A percentile compares a stretch with the other conserved stretches of the same genome.
phyloP scores from a whole-genome alignment of 2,797 vertebrate genomes.

The Hyperoplus immaculatus region DNA sequence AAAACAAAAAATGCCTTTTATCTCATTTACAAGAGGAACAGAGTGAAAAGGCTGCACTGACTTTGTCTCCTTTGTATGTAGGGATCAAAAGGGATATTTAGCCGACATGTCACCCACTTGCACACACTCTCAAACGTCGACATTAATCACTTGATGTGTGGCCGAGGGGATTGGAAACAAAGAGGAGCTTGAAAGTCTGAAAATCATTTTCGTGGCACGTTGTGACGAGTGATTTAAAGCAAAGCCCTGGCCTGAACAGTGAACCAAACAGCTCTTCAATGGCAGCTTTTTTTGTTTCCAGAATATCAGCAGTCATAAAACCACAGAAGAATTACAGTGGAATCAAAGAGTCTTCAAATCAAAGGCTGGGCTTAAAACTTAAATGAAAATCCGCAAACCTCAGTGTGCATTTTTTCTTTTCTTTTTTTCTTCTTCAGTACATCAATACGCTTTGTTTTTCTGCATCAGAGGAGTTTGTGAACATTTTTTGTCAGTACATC shows the following conservation, averaged over 20 bases:
- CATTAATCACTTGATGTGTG: conserved; percentile 64
- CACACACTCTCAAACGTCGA: conserved; percentile 37
- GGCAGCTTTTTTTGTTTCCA: conserved; percentile 26
- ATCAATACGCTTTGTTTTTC: neutral
- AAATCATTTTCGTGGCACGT: conserved; percentile 49
- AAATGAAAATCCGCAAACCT: neutral
- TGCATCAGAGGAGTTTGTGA: neutral
- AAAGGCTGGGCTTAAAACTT: conserved; percentile 1
- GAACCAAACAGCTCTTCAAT: conserved; percentile 17
- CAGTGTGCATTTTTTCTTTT: neutral
- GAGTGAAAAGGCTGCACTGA: conserved; percentile 43
- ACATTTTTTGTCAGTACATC: neutral
- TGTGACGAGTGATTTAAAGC: conserved; percentile 37
- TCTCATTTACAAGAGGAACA: conserved; percentile 42
- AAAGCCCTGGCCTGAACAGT: neutral
- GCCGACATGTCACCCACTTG: conserved; percentile 57
- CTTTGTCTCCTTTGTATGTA: conserved; percentile 56
- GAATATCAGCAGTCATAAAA: conserved; percentile 21
- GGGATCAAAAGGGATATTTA: conserved; percentile 70
- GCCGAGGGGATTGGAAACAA: conserved; percentile 49
- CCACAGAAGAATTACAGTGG: conserved; percentile 6
- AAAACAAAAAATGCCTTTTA: conserved; percentile 55
- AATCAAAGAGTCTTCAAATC: conserved; percentile 18
- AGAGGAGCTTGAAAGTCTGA: conserved; percentile 43
- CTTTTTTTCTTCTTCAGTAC: neutral